These are phyloP conservation scores for Antennarius striatus DNA, from an alignment of 2,113 vertebrate species.

Conservation along the genomic window DNA sequence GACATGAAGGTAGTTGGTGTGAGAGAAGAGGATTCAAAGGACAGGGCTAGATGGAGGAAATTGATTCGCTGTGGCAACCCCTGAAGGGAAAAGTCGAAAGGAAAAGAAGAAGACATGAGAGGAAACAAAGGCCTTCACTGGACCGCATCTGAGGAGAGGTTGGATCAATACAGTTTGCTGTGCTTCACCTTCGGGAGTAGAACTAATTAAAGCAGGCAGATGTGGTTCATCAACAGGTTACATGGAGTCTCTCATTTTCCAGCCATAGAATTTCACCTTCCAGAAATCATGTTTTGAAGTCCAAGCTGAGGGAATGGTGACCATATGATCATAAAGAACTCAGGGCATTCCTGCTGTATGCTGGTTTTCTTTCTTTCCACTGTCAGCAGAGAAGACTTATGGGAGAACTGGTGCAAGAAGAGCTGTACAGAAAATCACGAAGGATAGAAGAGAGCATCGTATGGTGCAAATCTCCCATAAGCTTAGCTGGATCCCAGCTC, in stretches of 20 bases:
- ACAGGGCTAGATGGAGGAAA: too few relatives aligned
- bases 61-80: too few relatives aligned
- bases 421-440: slow-evolving; percentile 1
- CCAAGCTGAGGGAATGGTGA: slow-evolving; percentile 5
- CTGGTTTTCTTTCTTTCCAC: slow-evolving; percentile 17
- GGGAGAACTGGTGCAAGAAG: slow-evolving; percentile 36
- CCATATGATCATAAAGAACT: slow-evolving; percentile 39
- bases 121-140: background rate
- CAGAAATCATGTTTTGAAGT: background rate
- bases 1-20: too few relatives aligned
- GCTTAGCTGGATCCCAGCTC: slow-evolving; percentile 44
- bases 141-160: background rate
- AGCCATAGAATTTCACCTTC: background rate
- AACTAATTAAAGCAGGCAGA: background rate
- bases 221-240: background rate
- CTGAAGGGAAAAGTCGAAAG: too few relatives aligned
- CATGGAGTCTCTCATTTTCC: background rate
- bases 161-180: background rate
- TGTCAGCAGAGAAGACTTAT: background rate
- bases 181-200: background rate
- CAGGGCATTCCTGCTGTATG: slow-evolving; percentile 18
- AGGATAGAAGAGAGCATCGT: slow-evolving; percentile 20
- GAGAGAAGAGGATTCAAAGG: too few relatives aligned
- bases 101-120: too few relatives aligned
- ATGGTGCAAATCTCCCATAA: slow-evolving; percentile 35